These are phyloP conservation scores for Cephus cinctus DNA, from an alignment of 1,140 invertebrate species.

Conservation along the genomic window DNA sequence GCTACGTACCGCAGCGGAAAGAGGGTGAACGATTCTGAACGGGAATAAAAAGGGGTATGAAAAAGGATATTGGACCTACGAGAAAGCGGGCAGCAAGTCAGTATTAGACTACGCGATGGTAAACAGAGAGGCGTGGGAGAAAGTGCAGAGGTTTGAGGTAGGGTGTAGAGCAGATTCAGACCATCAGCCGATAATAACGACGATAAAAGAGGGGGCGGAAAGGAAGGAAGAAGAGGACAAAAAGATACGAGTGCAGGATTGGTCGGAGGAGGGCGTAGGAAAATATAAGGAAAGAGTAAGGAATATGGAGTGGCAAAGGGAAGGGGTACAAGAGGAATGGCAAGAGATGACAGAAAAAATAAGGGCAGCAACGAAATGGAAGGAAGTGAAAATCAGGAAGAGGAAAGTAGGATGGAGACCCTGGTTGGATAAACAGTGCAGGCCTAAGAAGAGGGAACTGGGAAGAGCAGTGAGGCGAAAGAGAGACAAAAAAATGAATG, in stretches of 20 bases:
- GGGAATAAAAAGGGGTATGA: constrained; percentile 3
- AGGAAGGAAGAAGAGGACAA: not conserved
- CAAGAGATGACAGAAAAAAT: not conserved
- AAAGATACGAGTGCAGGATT: not conserved
- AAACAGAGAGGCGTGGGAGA: constrained; percentile 4
- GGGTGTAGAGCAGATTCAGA: constrained; percentile 1
- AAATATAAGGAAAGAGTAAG: not conserved
- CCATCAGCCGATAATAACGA: not conserved
- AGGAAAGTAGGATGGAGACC: constrained; percentile 1
- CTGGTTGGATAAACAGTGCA: constrained; percentile 7
- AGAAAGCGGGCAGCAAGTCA: not conserved
- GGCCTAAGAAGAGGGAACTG: constrained; percentile 2
- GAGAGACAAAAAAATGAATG: not conserved
- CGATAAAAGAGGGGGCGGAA: not conserved
- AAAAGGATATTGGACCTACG: too few relatives aligned
- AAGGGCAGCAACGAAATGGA: not conserved
- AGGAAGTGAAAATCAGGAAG: not conserved
- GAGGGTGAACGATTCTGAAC: constrained; percentile 5
- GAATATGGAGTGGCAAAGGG: not conserved
- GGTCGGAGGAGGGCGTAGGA: constrained; percentile 3
- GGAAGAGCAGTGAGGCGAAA: constrained; percentile 2
- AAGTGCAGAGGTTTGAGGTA: constrained; percentile 1
- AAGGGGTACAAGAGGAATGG: constrained; percentile 1
- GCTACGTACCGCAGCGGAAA: not conserved
- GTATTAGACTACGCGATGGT: constrained; percentile 3